A percentile compares a stretch with the other conserved stretches of the same genome.
phyloP scores from a whole-genome alignment of 2,113 vertebrate genomes.

The Orientallactaga bullata region DNA sequence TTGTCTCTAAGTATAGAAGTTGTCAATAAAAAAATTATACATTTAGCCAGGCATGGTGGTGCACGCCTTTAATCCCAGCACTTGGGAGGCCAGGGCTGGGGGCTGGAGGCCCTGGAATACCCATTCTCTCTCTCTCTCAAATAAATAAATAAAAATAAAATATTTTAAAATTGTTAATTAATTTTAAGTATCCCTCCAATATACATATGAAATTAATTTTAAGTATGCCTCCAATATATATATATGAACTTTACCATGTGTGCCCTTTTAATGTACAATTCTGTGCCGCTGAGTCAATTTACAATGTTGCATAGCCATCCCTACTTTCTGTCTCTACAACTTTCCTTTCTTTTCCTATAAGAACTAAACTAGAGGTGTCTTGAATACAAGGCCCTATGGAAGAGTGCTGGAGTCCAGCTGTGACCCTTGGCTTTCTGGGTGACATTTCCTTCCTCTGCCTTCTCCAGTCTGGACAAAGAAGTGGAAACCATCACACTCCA shows the following conservation, averaged over 20 bases:
- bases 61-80: no score
- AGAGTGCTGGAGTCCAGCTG: background rate
- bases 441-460: background rate
- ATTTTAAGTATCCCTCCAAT: no score
- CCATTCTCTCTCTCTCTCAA: no score
- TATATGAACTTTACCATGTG: background rate
- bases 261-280: background rate
- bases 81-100: no score
- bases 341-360: background rate
- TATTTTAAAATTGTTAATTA: background rate
- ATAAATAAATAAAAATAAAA: no score
- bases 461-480: background rate
- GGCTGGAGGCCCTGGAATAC: no score
- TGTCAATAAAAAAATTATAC: no score
- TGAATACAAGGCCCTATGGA: background rate
- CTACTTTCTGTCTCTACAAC: background rate
- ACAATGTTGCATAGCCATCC: background rate
- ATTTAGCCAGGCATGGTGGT: no score
- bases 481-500: background rate
- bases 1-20: no score
- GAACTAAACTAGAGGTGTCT: background rate
- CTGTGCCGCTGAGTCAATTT: background rate
- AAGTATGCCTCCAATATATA: background rate
- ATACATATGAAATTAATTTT: constrained; percentile 33
- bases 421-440: background rate